Conservation (phyloP, 2,797 vertebrate genomes). For the Decapterus maruadsi region DNA sequence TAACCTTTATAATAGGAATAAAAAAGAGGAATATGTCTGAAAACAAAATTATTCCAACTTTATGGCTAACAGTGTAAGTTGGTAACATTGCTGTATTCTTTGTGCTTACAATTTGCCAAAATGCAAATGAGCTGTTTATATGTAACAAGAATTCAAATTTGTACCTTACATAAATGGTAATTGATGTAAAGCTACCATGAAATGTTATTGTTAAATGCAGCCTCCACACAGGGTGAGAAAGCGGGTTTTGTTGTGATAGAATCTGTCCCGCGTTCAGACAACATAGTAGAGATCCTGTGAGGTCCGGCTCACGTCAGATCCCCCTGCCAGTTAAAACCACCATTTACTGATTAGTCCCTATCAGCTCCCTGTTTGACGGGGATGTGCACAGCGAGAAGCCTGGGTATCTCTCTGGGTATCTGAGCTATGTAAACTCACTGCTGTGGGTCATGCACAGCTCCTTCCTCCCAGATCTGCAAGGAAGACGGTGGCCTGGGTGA, state of each 20-base stretch:
- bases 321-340: constrained; percentile 73
- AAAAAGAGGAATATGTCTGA: too few relatives aligned
- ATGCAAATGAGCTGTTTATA: not conserved
- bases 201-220: constrained; percentile 13
- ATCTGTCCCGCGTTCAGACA: constrained; percentile 65
- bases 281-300: constrained; percentile 74
- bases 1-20: too few relatives aligned
- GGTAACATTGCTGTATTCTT: too few relatives aligned
- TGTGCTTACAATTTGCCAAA: not conserved
- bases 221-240: constrained; percentile 33
- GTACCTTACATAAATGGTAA: not conserved
- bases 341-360: constrained; percentile 78
- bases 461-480: constrained; percentile 22
- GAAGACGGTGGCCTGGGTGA: constrained; percentile 39
- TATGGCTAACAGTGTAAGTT: too few relatives aligned
- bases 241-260: constrained; percentile 65
- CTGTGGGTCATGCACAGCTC: constrained; percentile 71
- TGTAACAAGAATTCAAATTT: not conserved
- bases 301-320: constrained; percentile 78
- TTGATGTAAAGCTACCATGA: constrained; percentile 11
- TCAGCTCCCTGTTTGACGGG: constrained; percentile 71
- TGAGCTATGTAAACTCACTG: constrained; percentile 87
- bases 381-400: constrained; percentile 57
- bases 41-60: too few relatives aligned
- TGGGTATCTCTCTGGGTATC: constrained; percentile 77